phyloP scores from a whole-genome alignment of 2,113 vertebrate species.

The Elephantulus edwardii region DNA sequence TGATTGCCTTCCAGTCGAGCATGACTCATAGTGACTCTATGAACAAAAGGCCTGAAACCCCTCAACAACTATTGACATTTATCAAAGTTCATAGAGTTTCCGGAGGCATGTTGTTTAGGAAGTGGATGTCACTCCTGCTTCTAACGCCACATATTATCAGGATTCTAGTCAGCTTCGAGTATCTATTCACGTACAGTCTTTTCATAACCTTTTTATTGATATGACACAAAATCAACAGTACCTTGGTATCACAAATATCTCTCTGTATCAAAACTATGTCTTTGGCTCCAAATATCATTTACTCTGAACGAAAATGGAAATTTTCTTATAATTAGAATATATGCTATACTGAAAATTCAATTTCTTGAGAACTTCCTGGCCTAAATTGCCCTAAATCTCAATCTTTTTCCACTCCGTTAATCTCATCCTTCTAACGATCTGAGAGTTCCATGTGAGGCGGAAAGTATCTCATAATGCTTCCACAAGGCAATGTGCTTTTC shows the following conservation, averaged over 20 bases:
- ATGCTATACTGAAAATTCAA: background rate
- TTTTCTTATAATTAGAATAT: background rate
- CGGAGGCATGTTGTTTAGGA: too few relatives aligned
- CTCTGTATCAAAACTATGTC: slow-evolving; percentile 1
- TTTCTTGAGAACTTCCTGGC: background rate
- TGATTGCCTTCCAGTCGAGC: too few relatives aligned
- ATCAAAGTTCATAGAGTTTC: too few relatives aligned
- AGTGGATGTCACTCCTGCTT: too few relatives aligned
- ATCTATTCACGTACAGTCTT: background rate
- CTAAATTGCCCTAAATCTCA: background rate
- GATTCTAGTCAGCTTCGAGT: background rate
- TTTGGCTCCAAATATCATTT: slow-evolving; percentile 5
- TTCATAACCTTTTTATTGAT: background rate
- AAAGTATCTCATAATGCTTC: background rate
- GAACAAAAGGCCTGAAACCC: too few relatives aligned
- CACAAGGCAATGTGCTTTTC: background rate
- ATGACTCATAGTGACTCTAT: too few relatives aligned
- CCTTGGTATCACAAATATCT: background rate
- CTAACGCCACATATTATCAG: background rate
- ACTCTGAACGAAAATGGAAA: background rate
- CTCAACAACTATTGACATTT: too few relatives aligned
- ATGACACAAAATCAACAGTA: background rate
- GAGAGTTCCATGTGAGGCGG: background rate
- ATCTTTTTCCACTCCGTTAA: background rate
- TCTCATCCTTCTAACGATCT: background rate